phyloP scores from a whole-genome alignment of 2,888 invertebrate species.

The Ashinkailepas kermadecensis region DNA sequence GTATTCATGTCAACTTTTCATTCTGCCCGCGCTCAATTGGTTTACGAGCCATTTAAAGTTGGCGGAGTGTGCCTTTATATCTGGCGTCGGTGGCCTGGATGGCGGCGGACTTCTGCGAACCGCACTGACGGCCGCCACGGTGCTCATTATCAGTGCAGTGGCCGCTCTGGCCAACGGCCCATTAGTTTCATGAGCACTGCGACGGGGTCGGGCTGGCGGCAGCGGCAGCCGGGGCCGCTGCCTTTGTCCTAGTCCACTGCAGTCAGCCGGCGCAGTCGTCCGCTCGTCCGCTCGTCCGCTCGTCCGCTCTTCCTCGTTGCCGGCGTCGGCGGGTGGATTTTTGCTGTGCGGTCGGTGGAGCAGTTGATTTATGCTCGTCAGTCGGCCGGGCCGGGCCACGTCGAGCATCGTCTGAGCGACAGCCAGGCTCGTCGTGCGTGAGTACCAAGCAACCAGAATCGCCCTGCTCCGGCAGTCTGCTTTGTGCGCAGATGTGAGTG shows the following conservation, averaged over 20 bases:
- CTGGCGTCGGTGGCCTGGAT: background rate
- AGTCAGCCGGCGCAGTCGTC: background rate
- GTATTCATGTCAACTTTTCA: constrained; percentile 19
- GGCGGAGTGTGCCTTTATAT: constrained; percentile 9
- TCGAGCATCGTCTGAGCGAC: background rate
- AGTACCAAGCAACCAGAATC: background rate
- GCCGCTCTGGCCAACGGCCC: background rate
- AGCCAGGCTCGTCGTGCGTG: background rate
- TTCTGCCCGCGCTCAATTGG: background rate
- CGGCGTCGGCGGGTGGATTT: background rate
- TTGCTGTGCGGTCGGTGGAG: background rate
- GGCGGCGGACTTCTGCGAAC: background rate
- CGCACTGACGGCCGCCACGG: background rate
- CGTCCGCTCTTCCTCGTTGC: background rate
- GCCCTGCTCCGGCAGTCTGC: too few species aligned
- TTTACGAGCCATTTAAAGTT: constrained; percentile 1
- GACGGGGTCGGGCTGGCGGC: background rate
- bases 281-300: too few species aligned
- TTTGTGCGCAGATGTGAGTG: too few species aligned
- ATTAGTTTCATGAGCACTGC: constrained; percentile 2
- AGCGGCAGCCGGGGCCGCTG: background rate
- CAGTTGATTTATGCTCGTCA: too few species aligned
- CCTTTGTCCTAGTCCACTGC: background rate
- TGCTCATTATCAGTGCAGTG: background rate
- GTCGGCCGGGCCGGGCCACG: background rate